phyloP scores from a whole-genome alignment of 2,888 invertebrate genomes.

The Agonopterix subpropinquella region DNA sequence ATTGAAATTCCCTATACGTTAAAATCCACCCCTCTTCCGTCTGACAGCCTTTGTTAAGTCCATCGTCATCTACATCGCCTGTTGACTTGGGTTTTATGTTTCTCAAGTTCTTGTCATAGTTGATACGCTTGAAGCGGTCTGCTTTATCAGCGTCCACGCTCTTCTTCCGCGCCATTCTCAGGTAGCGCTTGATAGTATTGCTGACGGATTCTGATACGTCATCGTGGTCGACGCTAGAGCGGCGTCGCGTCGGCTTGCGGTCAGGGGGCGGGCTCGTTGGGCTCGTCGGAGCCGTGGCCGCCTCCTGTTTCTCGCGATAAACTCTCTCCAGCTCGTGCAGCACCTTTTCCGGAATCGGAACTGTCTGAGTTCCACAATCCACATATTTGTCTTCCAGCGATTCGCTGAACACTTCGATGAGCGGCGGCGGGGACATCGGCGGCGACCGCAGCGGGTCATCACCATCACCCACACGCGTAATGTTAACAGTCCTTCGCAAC shows the following conservation, averaged over 20 bases:
- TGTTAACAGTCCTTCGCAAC: slow-evolving; percentile 37
- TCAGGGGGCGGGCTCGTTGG: slow-evolving; percentile 58
- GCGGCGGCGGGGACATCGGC: slow-evolving; percentile 77
- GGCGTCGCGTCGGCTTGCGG: slow-evolving; percentile 70
- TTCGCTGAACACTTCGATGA: slow-evolving; percentile 80
- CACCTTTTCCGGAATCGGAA: slow-evolving; percentile 73
- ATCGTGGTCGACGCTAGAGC: slow-evolving; percentile 88
- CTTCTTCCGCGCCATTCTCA: slow-evolving; percentile 91
- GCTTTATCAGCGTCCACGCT: slow-evolving; percentile 87
- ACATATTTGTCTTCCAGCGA: slow-evolving; percentile 71
- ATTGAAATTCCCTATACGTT: slow-evolving; percentile 54
- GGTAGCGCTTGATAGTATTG: slow-evolving; percentile 89
- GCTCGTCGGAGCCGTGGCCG: slow-evolving; percentile 55
- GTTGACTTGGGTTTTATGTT: slow-evolving; percentile 88
- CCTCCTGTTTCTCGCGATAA: slow-evolving; percentile 58
- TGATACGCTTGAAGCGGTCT: slow-evolving; percentile 90
- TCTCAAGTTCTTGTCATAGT: slow-evolving; percentile 89
- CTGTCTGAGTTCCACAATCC: slow-evolving; percentile 78
- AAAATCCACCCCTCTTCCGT: slow-evolving; percentile 86
- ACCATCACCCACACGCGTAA: slow-evolving; percentile 36
- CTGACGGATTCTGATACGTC: slow-evolving; percentile 91
- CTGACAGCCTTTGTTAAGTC: slow-evolving; percentile 83
- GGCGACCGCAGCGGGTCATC: slow-evolving; percentile 49
- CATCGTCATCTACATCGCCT: slow-evolving; percentile 87
- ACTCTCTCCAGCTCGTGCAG: slow-evolving; percentile 67